A percentile compares a stretch with the other conserved stretches of the same genome.
Evolutionary conservation across 2,113 vertebrate genomes (phyloP).

Genomic region (Columbina picui): DNA sequence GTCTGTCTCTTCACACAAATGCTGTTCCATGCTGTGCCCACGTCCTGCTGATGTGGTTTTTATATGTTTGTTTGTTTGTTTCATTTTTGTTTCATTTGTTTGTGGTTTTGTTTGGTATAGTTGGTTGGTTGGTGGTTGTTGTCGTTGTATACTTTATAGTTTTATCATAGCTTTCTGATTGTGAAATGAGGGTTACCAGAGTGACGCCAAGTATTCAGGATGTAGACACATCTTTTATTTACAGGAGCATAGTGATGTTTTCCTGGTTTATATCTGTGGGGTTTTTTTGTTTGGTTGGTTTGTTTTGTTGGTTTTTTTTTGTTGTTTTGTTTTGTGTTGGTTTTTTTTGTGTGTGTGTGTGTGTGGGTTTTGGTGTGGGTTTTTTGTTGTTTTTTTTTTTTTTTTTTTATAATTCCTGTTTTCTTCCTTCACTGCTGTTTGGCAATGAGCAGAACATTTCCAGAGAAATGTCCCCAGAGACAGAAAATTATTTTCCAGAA

Average conservation of each 20-base stretch:
- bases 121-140: no score
- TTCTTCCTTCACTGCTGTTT: neutral
- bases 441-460: neutral
- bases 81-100: no score
- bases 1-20: neutral
- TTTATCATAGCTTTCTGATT: neutral
- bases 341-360: no score
- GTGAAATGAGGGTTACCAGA: neutral
- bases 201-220: neutral
- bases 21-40: neutral
- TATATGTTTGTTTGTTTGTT: no score
- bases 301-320: no score
- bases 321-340: no score
- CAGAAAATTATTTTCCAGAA: neutral
- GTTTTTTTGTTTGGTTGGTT: no score
- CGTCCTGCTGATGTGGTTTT: neutral
- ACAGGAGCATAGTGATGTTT: neutral
- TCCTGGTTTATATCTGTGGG: neutral
- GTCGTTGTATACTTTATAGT: neutral
- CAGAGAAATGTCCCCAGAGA: neutral
- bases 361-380: no score
- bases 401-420: neutral
- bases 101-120: no score
- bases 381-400: no score
- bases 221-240: fast-evolving